Percentiles rank a stretch among this genome's conserved stretches.
Conservation (phyloP, 2,797 vertebrate genomes). For the Gymnocypris eckloni region DNA sequence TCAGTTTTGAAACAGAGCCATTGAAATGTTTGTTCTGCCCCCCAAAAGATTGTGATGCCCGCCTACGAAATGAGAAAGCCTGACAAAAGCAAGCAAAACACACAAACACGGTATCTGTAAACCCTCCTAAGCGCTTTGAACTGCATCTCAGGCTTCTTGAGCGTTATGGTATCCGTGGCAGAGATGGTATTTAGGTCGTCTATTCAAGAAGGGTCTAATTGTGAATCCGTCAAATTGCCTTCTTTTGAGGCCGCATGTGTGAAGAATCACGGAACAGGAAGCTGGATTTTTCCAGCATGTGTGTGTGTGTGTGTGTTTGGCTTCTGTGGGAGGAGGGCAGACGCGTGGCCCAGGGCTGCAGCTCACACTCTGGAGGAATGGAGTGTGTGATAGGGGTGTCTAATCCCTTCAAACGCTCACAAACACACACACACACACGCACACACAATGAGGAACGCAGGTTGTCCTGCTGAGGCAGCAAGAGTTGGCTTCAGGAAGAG, state of each 20-base stretch:
- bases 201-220: conserved; percentile 58
- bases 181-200: conserved; percentile 57
- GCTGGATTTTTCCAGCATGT: not conserved
- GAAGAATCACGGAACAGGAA: conserved; percentile 41
- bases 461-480: conserved; percentile 34
- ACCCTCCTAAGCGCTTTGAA: conserved; percentile 39
- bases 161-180: conserved; percentile 46
- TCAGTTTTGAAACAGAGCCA: conserved; percentile 17
- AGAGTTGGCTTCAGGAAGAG: conserved; percentile 13
- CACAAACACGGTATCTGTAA: conserved; percentile 1
- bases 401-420: conserved; percentile 49
- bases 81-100: conserved; percentile 25
- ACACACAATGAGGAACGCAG: conserved; percentile 21
- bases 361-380: conserved; percentile 41
- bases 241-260: conserved; percentile 47
- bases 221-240: conserved; percentile 56
- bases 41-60: not conserved
- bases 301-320: conserved; percentile 24
- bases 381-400: conserved; percentile 46
- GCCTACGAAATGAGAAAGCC: conserved; percentile 7
- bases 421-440: conserved; percentile 28
- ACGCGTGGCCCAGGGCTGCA: conserved; percentile 29
- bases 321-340: conserved; percentile 21
- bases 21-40: conserved; percentile 4
- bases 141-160: conserved; percentile 34